Percentiles rank a stretch among this genome's conserved stretches.
These are phyloP conservation scores for Agapornis canus DNA, from an alignment of 2,797 vertebrate genomes.

Conservation along the genomic window DNA sequence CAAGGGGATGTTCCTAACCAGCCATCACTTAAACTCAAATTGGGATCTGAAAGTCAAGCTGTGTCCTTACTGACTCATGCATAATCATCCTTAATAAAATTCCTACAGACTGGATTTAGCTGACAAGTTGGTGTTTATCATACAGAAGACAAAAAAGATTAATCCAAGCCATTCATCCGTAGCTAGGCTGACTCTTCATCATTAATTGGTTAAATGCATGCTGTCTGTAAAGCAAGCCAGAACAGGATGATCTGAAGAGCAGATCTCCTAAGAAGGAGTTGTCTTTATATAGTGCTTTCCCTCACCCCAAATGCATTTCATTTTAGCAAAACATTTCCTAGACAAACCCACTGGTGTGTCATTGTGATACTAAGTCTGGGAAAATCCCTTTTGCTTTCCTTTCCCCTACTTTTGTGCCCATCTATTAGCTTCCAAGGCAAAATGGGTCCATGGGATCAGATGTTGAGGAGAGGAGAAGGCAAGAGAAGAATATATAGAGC, in stretches of 20 bases:
- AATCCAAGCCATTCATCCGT: conserved; percentile 37
- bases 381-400: background rate
- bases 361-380: background rate
- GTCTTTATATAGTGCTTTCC: background rate
- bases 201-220: conserved; percentile 7
- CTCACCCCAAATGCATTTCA: background rate
- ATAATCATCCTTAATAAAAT: conserved; percentile 50
- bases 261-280: background rate
- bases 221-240: conserved; percentile 15
- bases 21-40: conserved; percentile 34
- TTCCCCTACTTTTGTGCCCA: background rate
- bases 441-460: background rate
- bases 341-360: background rate
- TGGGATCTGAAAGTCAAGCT: conserved; percentile 55
- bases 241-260: conserved; percentile 1
- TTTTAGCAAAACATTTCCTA: background rate
- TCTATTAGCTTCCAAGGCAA: background rate
- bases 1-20: conserved; percentile 55
- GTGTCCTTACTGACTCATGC: conserved; percentile 52
- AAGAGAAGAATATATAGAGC: background rate
- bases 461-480: accelerated
- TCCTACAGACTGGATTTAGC: conserved; percentile 47
- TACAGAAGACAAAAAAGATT: conserved; percentile 41
- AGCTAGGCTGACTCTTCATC: conserved; percentile 26
- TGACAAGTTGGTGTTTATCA: conserved; percentile 53